Percentiles rank a stretch among this genome's conserved stretches.
Evolutionary conservation across 2,888 invertebrate genomes (phyloP).

Genomic region (Octodonta nipae): DNA sequence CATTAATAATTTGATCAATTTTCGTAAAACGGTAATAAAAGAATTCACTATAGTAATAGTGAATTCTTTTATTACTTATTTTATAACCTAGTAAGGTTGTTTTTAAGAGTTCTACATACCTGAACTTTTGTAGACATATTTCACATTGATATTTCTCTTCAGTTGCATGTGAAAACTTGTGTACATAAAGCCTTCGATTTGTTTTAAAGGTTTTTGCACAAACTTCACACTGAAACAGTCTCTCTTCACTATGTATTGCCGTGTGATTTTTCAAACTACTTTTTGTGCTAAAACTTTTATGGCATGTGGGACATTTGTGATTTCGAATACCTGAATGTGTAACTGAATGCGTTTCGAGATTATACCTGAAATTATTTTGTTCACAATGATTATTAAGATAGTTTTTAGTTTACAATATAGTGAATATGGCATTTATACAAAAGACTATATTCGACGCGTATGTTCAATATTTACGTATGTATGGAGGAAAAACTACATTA

Average conservation of each 20-base stretch:
- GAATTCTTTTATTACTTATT: background rate
- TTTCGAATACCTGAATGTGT: slow-evolving; percentile 25
- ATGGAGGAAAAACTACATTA: too few relatives aligned
- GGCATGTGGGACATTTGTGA: slow-evolving; percentile 22
- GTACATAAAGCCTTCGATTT: slow-evolving; percentile 23
- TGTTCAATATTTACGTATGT: too few relatives aligned
- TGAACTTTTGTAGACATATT: slow-evolving; percentile 40
- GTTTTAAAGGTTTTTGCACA: slow-evolving; percentile 25
- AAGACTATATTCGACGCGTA: too few relatives aligned
- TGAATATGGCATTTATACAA: too few relatives aligned
- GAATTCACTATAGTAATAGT: too few relatives aligned
- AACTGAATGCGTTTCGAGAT: slow-evolving; percentile 23
- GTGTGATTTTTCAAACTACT: slow-evolving; percentile 23
- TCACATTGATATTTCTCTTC: slow-evolving; percentile 39
- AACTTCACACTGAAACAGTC: slow-evolving; percentile 20
- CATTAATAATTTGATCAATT: background rate
- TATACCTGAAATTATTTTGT: too few relatives aligned
- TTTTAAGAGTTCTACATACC: slow-evolving; percentile 7
- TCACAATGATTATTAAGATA: too few relatives aligned
- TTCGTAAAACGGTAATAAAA: background rate
- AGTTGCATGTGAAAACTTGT: slow-evolving; percentile 34
- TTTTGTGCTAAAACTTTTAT: slow-evolving; percentile 21
- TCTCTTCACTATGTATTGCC: slow-evolving; percentile 21
- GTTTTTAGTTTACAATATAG: background rate
- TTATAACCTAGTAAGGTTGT: background rate